phyloP scores from a whole-genome alignment of 2,113 vertebrate genomes.

The Astur gentilis region DNA sequence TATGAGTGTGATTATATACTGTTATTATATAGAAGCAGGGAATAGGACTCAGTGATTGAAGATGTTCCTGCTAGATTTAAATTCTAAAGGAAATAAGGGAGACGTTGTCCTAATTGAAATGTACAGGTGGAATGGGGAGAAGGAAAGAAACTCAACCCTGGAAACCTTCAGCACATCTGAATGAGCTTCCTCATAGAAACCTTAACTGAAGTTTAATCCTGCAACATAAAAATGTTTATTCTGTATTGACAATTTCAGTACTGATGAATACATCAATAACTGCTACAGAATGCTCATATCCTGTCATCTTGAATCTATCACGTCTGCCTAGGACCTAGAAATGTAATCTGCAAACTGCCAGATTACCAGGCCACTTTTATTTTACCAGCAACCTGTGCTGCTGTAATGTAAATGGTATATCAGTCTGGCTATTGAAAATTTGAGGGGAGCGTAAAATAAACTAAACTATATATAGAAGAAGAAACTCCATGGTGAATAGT shows the following conservation, averaged over 20 bases:
- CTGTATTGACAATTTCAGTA: background rate
- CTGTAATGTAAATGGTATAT: background rate
- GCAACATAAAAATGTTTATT: background rate
- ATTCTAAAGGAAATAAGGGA: background rate
- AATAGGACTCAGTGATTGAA: background rate
- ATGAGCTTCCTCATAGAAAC: background rate
- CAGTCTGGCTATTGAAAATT: background rate
- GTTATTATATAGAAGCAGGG: background rate
- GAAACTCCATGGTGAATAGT: background rate
- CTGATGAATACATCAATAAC: background rate
- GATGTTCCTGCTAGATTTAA: background rate
- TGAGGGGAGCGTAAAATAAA: background rate
- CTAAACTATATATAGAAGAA: background rate
- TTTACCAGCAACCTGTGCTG: background rate
- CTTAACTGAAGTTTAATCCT: background rate
- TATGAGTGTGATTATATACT: background rate
- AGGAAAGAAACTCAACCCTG: background rate
- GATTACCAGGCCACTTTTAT: background rate
- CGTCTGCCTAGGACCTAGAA: background rate
- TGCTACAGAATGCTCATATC: background rate
- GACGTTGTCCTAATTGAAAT: background rate
- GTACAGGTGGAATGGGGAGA: background rate
- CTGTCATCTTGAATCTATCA: background rate
- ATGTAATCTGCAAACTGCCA: background rate
- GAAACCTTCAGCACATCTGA: background rate